Base-by-base conservation (phyloP, 2,113 vertebrate species). In the Myotis brandtii region DNA sequence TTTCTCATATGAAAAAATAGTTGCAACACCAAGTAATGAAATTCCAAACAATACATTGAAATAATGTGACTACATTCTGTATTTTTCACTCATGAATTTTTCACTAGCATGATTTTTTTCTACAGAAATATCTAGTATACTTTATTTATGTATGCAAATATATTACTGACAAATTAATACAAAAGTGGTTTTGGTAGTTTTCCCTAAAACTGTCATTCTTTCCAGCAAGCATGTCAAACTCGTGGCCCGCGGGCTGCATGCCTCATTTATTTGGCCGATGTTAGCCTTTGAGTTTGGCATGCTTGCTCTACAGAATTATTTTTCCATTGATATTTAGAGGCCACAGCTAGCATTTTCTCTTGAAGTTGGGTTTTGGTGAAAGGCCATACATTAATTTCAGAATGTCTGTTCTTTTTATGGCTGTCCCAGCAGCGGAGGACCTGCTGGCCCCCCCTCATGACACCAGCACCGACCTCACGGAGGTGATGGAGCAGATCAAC, bases 401-500 rank as follows among this genome's bases (percentile, higher is more conserved):
- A 72, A 50, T 23, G 1, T 56, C 3, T 4, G 16, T 25, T 80
- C 0, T 40, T 86, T 83, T 46, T 59, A 2, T 25, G 37, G 48
- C 93, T 96, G 79, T 95, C 50, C 0, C 94, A 80, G 95, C 80
- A 95, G 97, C 98, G 97, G 99, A 99, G 97, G 99, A 99, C 97
- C 97, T 99, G 98, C 98, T 99, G 97, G 98, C 98, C 93, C 98
- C 98, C 4, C 98, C 99, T 86, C 98, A 98, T 52, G 98, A 98
- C 98, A 99, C 99, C 98, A 99, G 98, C 98, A 99, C 99, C 75
- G 99, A 99, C 98, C 98, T 99, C 98, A 99, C 99, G 25, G 99
- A 99, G 97, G 99, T 99, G 97, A 99, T 99, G 99, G 99, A 99
- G 98, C 99, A 99, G 98, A 99, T 99, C 98, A 99, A 99, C 98